Percentiles rank a stretch among this genome's conserved stretches.
These are phyloP conservation scores for Delichon dasypus DNA, from an alignment of 2,797 vertebrate species.

Conservation along the genomic window DNA sequence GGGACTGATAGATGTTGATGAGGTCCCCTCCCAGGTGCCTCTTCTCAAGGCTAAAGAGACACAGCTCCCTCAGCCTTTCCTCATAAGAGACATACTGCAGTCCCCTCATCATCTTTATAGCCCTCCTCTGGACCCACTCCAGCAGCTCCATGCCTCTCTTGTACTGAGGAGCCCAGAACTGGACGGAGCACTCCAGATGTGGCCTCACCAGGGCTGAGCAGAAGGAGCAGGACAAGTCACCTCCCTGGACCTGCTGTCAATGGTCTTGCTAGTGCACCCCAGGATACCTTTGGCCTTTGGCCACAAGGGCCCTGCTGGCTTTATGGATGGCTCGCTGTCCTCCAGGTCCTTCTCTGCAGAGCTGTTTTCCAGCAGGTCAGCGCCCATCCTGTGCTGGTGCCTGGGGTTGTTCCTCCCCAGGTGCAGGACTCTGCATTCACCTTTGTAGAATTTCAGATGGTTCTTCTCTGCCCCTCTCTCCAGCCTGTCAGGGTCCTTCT, in stretches of 20 bases:
- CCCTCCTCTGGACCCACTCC: background rate
- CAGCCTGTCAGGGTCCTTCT: background rate
- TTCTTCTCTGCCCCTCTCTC: background rate
- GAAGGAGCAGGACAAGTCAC: background rate
- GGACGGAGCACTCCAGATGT: background rate
- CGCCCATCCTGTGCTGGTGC: background rate
- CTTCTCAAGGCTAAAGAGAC: background rate
- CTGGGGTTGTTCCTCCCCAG: background rate
- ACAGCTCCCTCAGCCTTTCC: background rate
- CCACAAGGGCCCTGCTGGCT: background rate
- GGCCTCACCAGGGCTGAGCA: background rate
- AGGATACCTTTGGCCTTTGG: background rate
- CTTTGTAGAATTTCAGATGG: background rate
- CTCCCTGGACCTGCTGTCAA: accelerated
- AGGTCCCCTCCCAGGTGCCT: accelerated
- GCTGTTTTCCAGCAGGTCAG: background rate
- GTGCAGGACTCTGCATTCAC: background rate
- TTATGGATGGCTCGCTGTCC: background rate
- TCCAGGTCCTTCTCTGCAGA: background rate
- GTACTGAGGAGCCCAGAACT: background rate
- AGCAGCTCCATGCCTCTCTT: background rate
- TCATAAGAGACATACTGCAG: background rate
- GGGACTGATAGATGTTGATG: background rate
- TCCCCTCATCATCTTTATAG: background rate
- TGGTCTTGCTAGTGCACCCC: background rate